phyloP scores from a whole-genome alignment of 2,888 invertebrate genomes.

The Hipparchia sbordonii region DNA sequence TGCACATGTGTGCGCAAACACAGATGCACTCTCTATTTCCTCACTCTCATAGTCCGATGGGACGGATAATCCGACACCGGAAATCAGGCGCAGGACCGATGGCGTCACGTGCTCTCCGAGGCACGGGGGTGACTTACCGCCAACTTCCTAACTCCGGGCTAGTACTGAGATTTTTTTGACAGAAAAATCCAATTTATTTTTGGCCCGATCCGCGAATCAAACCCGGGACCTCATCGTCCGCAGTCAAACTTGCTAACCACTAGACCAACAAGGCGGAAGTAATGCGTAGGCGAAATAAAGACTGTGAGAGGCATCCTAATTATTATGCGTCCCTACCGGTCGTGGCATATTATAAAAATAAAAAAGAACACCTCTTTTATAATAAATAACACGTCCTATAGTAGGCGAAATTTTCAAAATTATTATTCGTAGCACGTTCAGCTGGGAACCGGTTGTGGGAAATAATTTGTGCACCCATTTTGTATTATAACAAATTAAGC shows the following conservation, averaged over 20 bases:
- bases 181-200: no score
- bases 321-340: constrained; percentile 5
- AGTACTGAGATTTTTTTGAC: no score
- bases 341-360: neutral
- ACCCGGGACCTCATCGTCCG: neutral
- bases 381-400: constrained; percentile 1
- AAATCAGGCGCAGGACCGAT: no score
- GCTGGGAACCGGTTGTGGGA: neutral
- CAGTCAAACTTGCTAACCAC: no score
- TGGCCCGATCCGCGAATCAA: neutral
- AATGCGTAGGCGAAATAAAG: neutral
- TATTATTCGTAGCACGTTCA: constrained; percentile 4
- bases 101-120: no score
- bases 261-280: no score
- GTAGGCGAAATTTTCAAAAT: constrained; percentile 3
- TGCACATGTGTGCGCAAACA: no score
- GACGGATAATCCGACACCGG: no score
- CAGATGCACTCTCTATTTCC: no score
- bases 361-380: constrained; percentile 1
- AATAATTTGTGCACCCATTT: constrained; percentile 2
- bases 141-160: no score
- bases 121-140: no score
- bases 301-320: neutral
- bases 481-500: neutral
- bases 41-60: no score